Base-by-base conservation (phyloP, 2,888 invertebrate genomes). In the Crocallis elinguaria region DNA sequence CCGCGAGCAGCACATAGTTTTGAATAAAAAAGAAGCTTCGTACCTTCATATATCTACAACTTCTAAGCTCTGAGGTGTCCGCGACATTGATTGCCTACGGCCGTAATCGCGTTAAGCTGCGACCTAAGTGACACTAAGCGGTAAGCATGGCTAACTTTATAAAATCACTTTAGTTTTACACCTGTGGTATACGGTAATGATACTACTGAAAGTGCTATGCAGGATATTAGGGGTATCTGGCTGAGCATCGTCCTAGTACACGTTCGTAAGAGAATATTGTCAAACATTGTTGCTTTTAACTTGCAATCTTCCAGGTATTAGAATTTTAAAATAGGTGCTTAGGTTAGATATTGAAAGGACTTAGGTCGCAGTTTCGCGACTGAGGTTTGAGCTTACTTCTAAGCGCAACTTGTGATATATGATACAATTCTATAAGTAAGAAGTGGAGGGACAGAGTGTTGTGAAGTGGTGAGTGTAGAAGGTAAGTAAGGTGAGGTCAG, bases 101-200 rank as follows among this genome's bases (percentile, higher is more conserved):
- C 19, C 19, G 3, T 19, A 19, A 5, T 4, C 5, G 19, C 19
- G 3, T 4, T 19, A 5, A 19, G 19, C 19, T 4, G 19, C 19
- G 3, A 19, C 19, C 19, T 19, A 4, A 19, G 19, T 5, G n/a
- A n/a, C 11, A 13, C 21, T 3, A 8, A 38, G 46, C 39, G 35
- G 33, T 44, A 44, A 41, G 42, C 37, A 45, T 37, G 21, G 38
- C 46, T 5, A 75, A 75, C 64, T 75, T 72, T 62, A 69, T 67
- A 67, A 72, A 75, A 75, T 75, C 69, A 74, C 73, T 77, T 71
- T 67, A 71, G 71, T 75, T 73, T 53, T 49, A 60, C 69, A 74
- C 68, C 69, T 70, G 72, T 45, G 61, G 37, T 39, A 33, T 35
- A 41, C 30, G 58, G 59, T 67, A 67, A 73, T 60, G 64, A 59